phyloP scores from a whole-genome alignment of 2,797 vertebrate genomes.

The Chelmon rostratus region DNA sequence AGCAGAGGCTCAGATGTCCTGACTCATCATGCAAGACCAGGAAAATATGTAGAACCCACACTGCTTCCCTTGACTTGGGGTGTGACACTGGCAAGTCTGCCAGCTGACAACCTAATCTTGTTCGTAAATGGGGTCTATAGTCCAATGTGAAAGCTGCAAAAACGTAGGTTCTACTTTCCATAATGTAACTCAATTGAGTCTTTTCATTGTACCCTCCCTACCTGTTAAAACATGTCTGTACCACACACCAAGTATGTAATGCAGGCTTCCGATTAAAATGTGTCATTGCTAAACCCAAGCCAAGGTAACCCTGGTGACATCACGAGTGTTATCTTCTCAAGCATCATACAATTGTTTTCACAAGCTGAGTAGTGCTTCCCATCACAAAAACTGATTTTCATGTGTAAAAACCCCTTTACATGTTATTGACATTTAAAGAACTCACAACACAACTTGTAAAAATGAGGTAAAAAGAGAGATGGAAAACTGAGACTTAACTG shows the following conservation, averaged over 20 bases:
- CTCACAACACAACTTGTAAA: not conserved
- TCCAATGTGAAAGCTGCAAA: not conserved
- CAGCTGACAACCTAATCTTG: not conserved
- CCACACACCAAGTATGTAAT: not conserved
- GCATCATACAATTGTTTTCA: constrained; percentile 4
- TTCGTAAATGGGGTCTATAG: not conserved
- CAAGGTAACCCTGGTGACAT: constrained; percentile 14
- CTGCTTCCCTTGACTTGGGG: not conserved
- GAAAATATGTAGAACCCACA: not conserved
- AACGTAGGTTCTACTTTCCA: not conserved
- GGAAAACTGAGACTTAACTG: constrained; percentile 2
- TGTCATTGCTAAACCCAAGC: constrained; percentile 1
- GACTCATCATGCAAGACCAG: constrained; percentile 27
- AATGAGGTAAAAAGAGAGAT: not conserved
- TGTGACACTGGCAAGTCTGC: not conserved
- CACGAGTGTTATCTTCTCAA: constrained; percentile 2
- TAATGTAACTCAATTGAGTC: not conserved
- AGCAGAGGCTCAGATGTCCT: constrained; percentile 24
- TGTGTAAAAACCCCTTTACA: constrained; percentile 3
- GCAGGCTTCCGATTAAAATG: constrained; percentile 6
- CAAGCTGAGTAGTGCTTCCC: not conserved
- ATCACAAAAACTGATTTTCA: not conserved
- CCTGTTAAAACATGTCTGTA: not conserved
- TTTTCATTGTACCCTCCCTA: not conserved
- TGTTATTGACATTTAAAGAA: not conserved